phyloP scores from a whole-genome alignment of 1,140 invertebrate genomes.

The Dendrolimus punctatus region DNA sequence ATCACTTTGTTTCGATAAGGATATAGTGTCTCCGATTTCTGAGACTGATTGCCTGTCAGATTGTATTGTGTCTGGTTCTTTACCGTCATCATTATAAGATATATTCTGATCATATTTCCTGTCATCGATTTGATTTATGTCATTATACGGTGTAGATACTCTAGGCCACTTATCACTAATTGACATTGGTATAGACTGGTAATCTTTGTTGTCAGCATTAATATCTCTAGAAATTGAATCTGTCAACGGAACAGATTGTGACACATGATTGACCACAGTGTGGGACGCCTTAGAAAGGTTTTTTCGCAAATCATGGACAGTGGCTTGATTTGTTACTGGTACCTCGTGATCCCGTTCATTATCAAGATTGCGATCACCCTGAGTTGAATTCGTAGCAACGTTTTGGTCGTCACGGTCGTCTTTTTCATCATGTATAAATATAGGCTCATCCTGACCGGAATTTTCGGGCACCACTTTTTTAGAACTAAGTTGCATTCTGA shows the following conservation, averaged over 20 bases:
- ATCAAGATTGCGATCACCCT: constrained; percentile 1
- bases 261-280: constrained; percentile 14
- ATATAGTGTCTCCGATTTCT: constrained; percentile 50
- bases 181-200: constrained; percentile 25
- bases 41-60: constrained; percentile 47
- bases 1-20: constrained; percentile 59
- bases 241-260: constrained; percentile 6
- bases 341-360: background rate
- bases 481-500: constrained; percentile 73
- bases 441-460: constrained; percentile 27
- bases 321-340: too few relatives aligned
- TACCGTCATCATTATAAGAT: constrained; percentile 39
- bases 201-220: constrained; percentile 20
- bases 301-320: constrained; percentile 1
- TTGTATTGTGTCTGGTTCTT: constrained; percentile 34
- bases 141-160: constrained; percentile 12
- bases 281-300: constrained; percentile 8
- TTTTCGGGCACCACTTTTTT: constrained; percentile 49
- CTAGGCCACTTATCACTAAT: constrained; percentile 42
- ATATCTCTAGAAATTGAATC: constrained; percentile 12
- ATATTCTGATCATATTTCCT: constrained; percentile 34
- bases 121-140: constrained; percentile 25
- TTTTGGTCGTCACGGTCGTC: constrained; percentile 21
- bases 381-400: constrained; percentile 6
- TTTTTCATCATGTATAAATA: constrained; percentile 24